Base-by-base conservation (phyloP, 2,113 vertebrate genomes). In the Malurus elegans region DNA sequence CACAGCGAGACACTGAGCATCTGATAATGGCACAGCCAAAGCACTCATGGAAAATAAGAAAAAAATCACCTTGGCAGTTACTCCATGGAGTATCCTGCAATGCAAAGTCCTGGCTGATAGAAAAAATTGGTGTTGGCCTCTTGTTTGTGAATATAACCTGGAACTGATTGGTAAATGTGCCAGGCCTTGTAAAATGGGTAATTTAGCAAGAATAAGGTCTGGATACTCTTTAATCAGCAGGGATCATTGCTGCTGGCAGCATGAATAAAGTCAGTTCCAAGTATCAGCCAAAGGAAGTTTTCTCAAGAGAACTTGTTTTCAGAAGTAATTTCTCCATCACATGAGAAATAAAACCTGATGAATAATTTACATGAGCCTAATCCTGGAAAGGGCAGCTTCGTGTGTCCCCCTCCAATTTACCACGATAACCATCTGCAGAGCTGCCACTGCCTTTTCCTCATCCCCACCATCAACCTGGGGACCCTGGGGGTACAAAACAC, bases 101-200 rank as follows among this genome's bases (percentile, higher is more conserved):
- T 75, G 42, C 44, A 56, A 82, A 82, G 57, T 51, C 73, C 67
- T 64, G 31, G 61, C 65, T 69, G 61, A 69, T 56, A 36, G 8
- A 67, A 79, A 95, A 95, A 93, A 90, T 79, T 56, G 61, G 61
- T 64, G 44, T 74, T 75, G 87, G 78, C 81, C 66, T 69, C 78
- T 79, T 79, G 36, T 53, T 91, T 79, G 61, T 45, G 62, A 85
- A 90, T 67, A 32, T 85, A 91, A 79, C 53, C 65, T 70, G 67
- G 31, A 91, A 82, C 17, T 48, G 61, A 65, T 26, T 75, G 73
- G 75, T 90, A 79, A 79, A 57, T 82, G 40, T 36, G 69, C 32
- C 81, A 81, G 45, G 36, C 66, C 48, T 53, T 90, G 48, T 85
- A 64, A 81, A 70, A 66, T 29, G 26, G 18, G n/a, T 79, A 91